Conservation (phyloP, 1,140 invertebrate species). For the Hycleus phaleratus region DNA sequence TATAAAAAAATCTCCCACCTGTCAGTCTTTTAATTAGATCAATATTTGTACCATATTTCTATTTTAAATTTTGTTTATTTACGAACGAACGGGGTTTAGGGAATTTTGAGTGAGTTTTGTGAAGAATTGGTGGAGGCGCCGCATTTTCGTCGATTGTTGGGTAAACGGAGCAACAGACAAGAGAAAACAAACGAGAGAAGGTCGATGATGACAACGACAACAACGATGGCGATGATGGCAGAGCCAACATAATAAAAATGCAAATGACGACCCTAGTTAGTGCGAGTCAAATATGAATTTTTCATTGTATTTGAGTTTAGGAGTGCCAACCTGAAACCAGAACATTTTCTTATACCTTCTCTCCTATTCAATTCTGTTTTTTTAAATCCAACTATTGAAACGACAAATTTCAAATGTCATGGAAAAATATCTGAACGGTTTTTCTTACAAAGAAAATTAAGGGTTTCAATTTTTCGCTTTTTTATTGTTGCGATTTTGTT, state of each 20-base stretch:
- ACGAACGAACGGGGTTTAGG: too few species aligned
- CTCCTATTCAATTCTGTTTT: neutral
- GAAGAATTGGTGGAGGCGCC: neutral
- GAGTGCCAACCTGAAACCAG: slow-evolving; percentile 4
- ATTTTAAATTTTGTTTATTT: too few species aligned
- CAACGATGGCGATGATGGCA: too few species aligned
- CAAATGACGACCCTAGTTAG: slow-evolving; percentile 25
- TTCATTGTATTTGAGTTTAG: slow-evolving; percentile 21
- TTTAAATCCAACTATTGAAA: neutral
- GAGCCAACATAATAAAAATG: slow-evolving; percentile 24
- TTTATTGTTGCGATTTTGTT: slow-evolving; percentile 13
- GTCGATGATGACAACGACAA: neutral
- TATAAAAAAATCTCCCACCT: too few species aligned
- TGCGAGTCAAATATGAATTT: slow-evolving; percentile 23
- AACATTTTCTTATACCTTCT: neutral
- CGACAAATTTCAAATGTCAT: neutral
- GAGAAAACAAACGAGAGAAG: slow-evolving; percentile 18
- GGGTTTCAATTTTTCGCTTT: slow-evolving; percentile 4
- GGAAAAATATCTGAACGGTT: slow-evolving; percentile 13
- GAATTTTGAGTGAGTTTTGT: neutral
- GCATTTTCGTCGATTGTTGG: slow-evolving; percentile 17
- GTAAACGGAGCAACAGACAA: slow-evolving; percentile 20
- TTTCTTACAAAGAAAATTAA: slow-evolving; percentile 14
- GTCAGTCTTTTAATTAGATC: too few species aligned
- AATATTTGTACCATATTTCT: too few species aligned